Percentiles rank a stretch among this genome's conserved stretches.
Conservation (phyloP, 2,797 vertebrate species). For the Eulemur albifrons region DNA sequence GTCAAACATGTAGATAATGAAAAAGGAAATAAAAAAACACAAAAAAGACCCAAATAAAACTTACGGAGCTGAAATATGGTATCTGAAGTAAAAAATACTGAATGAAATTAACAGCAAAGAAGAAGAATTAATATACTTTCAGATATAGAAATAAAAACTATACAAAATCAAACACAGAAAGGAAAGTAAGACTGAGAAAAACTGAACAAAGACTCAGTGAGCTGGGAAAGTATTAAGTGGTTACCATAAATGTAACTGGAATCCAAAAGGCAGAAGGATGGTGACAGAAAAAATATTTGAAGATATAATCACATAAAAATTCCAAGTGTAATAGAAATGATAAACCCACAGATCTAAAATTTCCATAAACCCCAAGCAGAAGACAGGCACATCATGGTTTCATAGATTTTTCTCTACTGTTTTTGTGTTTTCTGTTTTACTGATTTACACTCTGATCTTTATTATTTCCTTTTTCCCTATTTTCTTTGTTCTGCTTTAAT, state of each 20-base stretch:
- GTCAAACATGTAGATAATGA: neutral
- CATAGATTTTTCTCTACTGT: neutral
- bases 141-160: neutral
- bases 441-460: neutral
- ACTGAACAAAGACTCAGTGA: neutral
- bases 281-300: neutral
- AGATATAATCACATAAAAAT: neutral
- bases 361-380: neutral
- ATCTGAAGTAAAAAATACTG: neutral
- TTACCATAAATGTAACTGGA: neutral
- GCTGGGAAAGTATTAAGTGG: neutral
- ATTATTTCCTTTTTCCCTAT: neutral
- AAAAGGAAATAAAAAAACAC: neutral
- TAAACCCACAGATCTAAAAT: neutral
- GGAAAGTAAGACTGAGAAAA: neutral
- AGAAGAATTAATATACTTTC: neutral
- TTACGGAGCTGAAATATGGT: neutral
- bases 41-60: neutral
- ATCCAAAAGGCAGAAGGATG: neutral
- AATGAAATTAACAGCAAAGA: neutral
- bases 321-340: slow-evolving; percentile 25
- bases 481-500: neutral
- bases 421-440: neutral
- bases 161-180: neutral
- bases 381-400: neutral